Conservation (phyloP, 2,113 vertebrate genomes). For the Potamarius usumacintae region DNA sequence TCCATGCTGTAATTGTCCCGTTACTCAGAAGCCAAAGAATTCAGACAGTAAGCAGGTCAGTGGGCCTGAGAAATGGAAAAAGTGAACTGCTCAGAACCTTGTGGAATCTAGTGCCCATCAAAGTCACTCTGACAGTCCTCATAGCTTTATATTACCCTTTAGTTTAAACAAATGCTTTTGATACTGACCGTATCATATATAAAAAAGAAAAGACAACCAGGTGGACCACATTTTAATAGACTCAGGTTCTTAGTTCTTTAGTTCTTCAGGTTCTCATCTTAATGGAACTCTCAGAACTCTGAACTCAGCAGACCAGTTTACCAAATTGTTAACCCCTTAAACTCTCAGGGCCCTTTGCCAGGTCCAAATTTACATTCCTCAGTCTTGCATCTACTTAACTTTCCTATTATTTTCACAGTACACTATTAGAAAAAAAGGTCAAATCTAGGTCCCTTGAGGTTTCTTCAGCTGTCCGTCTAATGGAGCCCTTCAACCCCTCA, state of each 20-base stretch:
- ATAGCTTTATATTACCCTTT: constrained; percentile 24
- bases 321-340: background rate
- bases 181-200: constrained; percentile 4
- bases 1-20: constrained; percentile 56
- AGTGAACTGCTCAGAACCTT: constrained; percentile 44
- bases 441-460: background rate
- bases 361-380: background rate
- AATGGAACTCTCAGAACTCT: background rate
- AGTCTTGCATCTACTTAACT: background rate
- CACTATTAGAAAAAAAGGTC: background rate
- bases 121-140: constrained; percentile 35
- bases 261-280: background rate
- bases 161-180: constrained; percentile 4
- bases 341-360: background rate
- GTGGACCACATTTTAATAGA: background rate
- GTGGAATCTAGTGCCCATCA: constrained; percentile 46
- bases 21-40: constrained; percentile 53
- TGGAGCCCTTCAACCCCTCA: background rate
- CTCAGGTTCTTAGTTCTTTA: background rate
- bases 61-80: constrained; percentile 54
- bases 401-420: background rate
- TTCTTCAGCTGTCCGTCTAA: background rate
- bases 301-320: background rate
- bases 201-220: background rate
- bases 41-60: constrained; percentile 52